Base-by-base conservation (phyloP, 1,140 invertebrate species). In the Sarcophaga peregrina region DNA sequence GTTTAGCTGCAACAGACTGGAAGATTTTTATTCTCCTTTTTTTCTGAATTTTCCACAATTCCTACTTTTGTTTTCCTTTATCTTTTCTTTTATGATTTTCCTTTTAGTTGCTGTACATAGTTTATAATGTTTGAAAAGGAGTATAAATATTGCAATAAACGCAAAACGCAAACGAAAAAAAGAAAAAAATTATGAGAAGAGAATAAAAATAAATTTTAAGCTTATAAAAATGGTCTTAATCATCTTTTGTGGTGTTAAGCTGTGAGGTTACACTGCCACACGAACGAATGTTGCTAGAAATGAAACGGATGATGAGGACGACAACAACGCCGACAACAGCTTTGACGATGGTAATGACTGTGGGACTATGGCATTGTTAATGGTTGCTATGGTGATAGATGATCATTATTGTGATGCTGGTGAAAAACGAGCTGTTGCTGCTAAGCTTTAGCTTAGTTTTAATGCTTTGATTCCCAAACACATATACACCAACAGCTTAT, bases 131-230 rank as follows among this genome's bases (percentile, higher is more conserved):
- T n/a, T 37, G 25, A 37, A 37, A 37, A 37, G 25, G 25, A 37
- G 25, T 37, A 37, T 37, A 37, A 37, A 37, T 37, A 37, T 37
- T 37, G 25, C 4, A 37, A 37, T 37, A 37, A 37, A 37, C 25
- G 25, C 25, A 37, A 37, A 37, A 37, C 25, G 25, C 25, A 37
- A 37, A 37, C 0, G 13, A 58, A 58, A 58, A 58, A 58, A 58
- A n/a, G 54, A 58, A 13, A 15, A 37, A 58, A 15, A 58, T 68
- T 17, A 37, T 1, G 47, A 20, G 75, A 20, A 74, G 37, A 78
- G 75, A 47, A 78, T 78, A 78, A 78, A 78, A 78, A 78, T 78
- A 78, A 78, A 78, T 78, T 78, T 52, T 78, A 78, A 78, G 75
- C 75, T 78, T 78, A 78, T 78, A 78, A 37, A 37, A 37, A 78